phyloP scores from a whole-genome alignment of 2,797 vertebrate species.

The Vespertilio murinus region DNA sequence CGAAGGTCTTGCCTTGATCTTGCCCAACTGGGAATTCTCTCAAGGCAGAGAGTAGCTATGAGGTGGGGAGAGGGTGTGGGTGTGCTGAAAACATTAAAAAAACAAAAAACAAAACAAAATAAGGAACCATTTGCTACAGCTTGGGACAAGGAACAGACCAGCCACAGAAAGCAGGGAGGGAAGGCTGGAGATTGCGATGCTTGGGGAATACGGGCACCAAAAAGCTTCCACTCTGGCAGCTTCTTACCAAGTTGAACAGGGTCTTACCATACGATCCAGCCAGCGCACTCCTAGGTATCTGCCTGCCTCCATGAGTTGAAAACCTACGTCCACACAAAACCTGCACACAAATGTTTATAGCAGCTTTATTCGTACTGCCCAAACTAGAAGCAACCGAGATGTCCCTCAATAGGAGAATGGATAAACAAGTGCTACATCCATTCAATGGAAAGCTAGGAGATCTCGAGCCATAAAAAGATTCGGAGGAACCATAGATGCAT shows the following conservation, averaged over 20 bases:
- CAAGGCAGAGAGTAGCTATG: not conserved
- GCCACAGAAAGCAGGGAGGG: not conserved
- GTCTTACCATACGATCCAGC: no score
- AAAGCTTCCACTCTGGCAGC: not conserved
- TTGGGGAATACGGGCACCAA: not conserved
- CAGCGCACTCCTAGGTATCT: no score
- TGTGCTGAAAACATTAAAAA: not conserved
- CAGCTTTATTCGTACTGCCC: no score
- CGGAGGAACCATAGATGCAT: no score
- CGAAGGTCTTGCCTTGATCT: not conserved
- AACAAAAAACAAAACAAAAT: not conserved
- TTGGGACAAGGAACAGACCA: not conserved
- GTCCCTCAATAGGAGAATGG: not conserved
- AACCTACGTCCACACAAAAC: no score
- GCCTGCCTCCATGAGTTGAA: no score
- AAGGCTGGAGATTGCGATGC: not conserved
- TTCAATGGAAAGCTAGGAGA: not conserved
- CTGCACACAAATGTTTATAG: no score
- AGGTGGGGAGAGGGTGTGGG: accelerated
- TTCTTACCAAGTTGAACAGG: not conserved
- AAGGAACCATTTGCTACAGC: not conserved
- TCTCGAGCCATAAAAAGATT: not conserved
- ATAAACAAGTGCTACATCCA: not conserved
- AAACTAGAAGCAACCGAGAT: not conserved
- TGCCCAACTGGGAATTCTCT: not conserved